phyloP scores from a whole-genome alignment of 2,113 vertebrate species.

The Varanus komodoensis region DNA sequence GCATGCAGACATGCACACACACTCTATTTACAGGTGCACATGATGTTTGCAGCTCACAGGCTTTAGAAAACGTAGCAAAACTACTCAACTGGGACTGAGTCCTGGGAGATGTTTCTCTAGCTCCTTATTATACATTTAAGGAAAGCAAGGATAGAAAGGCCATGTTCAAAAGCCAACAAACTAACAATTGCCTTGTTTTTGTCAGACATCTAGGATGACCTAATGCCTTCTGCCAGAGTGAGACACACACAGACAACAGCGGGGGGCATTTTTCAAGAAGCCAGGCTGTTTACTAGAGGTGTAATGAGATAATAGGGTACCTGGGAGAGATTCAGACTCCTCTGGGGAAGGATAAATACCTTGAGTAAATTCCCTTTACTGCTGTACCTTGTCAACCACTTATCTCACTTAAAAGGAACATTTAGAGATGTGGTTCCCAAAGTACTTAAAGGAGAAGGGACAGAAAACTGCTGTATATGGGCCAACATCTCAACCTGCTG shows the following conservation, averaged over 20 bases:
- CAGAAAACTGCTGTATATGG: not conserved
- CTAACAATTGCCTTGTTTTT: constrained; percentile 22
- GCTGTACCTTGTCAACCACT: constrained; percentile 27
- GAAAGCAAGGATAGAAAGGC: constrained; percentile 32
- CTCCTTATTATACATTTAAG: not conserved
- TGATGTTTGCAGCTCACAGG: not conserved
- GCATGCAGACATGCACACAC: no score
- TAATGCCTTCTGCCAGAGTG: not conserved
- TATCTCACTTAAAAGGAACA: constrained; percentile 30
- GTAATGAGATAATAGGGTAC: constrained; percentile 47
- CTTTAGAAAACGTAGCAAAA: not conserved
- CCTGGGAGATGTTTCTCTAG: not conserved
- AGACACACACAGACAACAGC: fast-evolving
- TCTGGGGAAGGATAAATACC: constrained; percentile 19
- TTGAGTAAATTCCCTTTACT: constrained; percentile 12
- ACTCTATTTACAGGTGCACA: not conserved
- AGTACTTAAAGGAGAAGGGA: constrained; percentile 19
- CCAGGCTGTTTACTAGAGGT: constrained; percentile 52
- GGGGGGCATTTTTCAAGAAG: constrained; percentile 57
- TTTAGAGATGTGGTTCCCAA: constrained; percentile 6
- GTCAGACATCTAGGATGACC: constrained; percentile 29
- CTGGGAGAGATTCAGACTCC: constrained; percentile 28
- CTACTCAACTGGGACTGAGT: not conserved
- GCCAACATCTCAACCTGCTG: no score
- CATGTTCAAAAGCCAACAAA: constrained; percentile 14